phyloP scores from a whole-genome alignment of 2,797 vertebrate species.

The Enteromius trimaculatus region DNA sequence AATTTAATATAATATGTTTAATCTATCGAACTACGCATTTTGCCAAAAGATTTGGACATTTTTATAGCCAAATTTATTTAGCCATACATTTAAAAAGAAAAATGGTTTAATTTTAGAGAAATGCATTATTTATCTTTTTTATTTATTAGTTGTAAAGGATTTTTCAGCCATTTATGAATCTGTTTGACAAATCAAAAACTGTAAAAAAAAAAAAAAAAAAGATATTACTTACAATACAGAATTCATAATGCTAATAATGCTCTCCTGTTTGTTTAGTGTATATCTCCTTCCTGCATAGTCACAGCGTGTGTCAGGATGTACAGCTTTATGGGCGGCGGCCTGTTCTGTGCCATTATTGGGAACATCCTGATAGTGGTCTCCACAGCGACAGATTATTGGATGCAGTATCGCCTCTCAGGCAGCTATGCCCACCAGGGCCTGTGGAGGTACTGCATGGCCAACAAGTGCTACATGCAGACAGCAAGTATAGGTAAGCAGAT shows the following conservation, averaged over 20 bases:
- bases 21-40: not conserved
- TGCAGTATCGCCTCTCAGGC: slow-evolving; percentile 88
- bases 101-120: not conserved
- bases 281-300: slow-evolving; percentile 29
- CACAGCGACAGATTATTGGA: slow-evolving; percentile 90
- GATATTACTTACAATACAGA: not conserved
- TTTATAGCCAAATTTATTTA: not conserved
- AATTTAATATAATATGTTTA: not conserved
- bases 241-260: too few species aligned
- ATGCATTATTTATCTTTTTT: not conserved
- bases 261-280: slow-evolving; percentile 18
- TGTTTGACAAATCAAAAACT: not conserved
- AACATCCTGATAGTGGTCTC: slow-evolving; percentile 88
- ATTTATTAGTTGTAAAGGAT: not conserved
- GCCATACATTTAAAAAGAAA: not conserved
- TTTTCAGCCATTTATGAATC: not conserved
- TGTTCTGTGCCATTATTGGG: slow-evolving; percentile 89
- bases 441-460: slow-evolving; percentile 88
- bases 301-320: slow-evolving; percentile 81
- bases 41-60: not conserved
- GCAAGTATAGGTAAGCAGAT: slow-evolving; percentile 84
- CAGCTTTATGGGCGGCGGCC: slow-evolving; percentile 89
- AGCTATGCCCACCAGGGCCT: slow-evolving; percentile 88
- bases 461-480: slow-evolving; percentile 88
- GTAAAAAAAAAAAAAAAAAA: not conserved